These are phyloP conservation scores for Dorcus hopei DNA, from an alignment of 2,888 invertebrate genomes.

Conservation along the genomic window DNA sequence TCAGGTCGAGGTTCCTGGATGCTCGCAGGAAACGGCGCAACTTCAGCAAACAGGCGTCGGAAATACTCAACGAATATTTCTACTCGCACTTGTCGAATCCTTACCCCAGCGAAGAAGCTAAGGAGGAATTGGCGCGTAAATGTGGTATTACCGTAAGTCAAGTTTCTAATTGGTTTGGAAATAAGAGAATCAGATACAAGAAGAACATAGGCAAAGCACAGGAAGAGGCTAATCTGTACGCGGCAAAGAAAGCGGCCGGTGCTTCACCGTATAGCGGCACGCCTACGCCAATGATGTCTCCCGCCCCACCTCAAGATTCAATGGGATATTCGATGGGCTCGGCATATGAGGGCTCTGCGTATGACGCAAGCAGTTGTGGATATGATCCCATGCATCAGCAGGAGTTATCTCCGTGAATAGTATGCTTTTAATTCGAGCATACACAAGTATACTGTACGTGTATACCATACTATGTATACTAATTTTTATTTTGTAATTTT, in stretches of 20 bases:
- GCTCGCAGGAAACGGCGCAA: slow-evolving; percentile 91
- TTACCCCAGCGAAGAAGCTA: slow-evolving; percentile 99
- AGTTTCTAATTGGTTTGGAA: slow-evolving; percentile 99
- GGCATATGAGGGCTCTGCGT: slow-evolving; percentile 84
- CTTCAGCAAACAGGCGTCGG: slow-evolving; percentile 99
- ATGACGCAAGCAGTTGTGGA: slow-evolving; percentile 86
- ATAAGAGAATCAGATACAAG: slow-evolving; percentile 99
- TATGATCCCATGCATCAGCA: slow-evolving; percentile 88
- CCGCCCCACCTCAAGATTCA: slow-evolving; percentile 87
- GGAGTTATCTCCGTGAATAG: slow-evolving; percentile 64
- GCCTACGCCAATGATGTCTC: slow-evolving; percentile 93
- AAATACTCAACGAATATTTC: slow-evolving; percentile 99
- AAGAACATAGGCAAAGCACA: slow-evolving; percentile 99
- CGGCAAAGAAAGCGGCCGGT: slow-evolving; percentile 95
- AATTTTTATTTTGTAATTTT: slow-evolving; percentile 29
- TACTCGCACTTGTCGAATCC: slow-evolving; percentile 99
- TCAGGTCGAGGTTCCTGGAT: slow-evolving; percentile 80
- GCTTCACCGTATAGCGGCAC: slow-evolving; percentile 74
- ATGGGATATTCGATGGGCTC: slow-evolving; percentile 93
- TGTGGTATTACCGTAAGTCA: slow-evolving; percentile 94
- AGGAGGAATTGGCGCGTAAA: slow-evolving; percentile 98
- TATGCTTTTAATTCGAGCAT: slow-evolving; percentile 14
- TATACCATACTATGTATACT: slow-evolving; percentile 33
- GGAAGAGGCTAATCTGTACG: slow-evolving; percentile 98
- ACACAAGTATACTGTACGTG: slow-evolving; percentile 34